These are phyloP conservation scores for Panagrolaimus sp. DNA, from an alignment of 1,140 invertebrate species.

Conservation along the genomic window DNA sequence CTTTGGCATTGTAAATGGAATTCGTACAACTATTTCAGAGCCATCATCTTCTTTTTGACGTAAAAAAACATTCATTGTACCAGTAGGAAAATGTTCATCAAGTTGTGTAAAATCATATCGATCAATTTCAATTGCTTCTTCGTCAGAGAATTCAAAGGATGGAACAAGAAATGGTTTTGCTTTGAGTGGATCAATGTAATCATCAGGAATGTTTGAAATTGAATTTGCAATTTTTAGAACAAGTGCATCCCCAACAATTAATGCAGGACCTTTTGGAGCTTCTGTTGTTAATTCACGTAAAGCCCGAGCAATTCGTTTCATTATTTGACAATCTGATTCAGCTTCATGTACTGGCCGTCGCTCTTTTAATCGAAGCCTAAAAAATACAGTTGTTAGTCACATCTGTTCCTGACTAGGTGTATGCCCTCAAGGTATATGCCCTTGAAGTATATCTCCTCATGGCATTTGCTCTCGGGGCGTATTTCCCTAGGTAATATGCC, in stretches of 20 bases:
- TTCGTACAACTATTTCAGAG: too few species aligned
- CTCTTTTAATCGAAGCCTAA: background rate
- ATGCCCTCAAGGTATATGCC: too few species aligned
- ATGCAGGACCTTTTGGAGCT: background rate
- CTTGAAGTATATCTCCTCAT: too few species aligned
- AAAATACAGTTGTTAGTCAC: too few species aligned
- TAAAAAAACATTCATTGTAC: too few species aligned
- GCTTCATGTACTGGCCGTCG: background rate
- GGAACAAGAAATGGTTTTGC: background rate
- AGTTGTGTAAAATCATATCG: background rate
- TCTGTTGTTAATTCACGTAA: background rate
- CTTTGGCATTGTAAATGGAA: too few species aligned
- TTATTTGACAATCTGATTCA: background rate
- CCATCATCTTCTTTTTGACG: too few species aligned
- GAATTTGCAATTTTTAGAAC: slow-evolving; percentile 3
- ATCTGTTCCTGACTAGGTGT: too few species aligned
- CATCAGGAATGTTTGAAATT: background rate
- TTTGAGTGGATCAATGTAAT: background rate
- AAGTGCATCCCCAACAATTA: background rate
- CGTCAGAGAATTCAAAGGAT: background rate
- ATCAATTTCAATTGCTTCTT: background rate
- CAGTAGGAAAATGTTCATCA: too few species aligned
- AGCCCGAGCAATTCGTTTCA: background rate
- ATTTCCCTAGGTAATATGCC: too few species aligned
- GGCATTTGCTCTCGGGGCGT: too few species aligned